A percentile compares a stretch with the other conserved stretches of the same genome.
Evolutionary conservation across 1,140 invertebrate genomes (phyloP).

Genomic region (Drosophila bifasciata): DNA sequence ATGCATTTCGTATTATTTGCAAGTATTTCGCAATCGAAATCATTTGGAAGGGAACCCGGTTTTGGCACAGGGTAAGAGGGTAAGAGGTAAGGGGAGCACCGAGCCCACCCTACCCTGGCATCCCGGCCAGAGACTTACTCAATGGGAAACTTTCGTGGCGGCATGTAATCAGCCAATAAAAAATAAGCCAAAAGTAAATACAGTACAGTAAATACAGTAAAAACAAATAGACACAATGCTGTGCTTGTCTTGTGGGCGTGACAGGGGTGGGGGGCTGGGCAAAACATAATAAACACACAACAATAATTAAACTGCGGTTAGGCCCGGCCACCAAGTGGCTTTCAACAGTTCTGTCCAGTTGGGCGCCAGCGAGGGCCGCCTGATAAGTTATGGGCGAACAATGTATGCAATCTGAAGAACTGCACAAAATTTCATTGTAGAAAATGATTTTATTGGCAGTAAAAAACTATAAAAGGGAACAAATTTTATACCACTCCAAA

Average conservation of each 20-base stretch:
- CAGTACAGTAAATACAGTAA: slow-evolving; percentile 30
- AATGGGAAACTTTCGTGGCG: slow-evolving; percentile 6
- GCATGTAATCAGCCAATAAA: slow-evolving; percentile 14
- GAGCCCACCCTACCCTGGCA: not conserved
- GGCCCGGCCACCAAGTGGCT: slow-evolving; percentile 21
- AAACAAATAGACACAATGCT: slow-evolving; percentile 11
- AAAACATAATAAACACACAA: slow-evolving; percentile 53
- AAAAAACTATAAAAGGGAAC: too few relatives aligned
- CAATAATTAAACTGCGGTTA: slow-evolving; percentile 48
- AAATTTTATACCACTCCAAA: too few relatives aligned
- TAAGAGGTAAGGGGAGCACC: slow-evolving; percentile 13
- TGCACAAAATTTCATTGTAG: too few relatives aligned
- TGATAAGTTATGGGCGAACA: not conserved
- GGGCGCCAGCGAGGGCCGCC: slow-evolving; percentile 13
- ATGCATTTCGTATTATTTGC: slow-evolving; percentile 6
- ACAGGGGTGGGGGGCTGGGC: slow-evolving; percentile 14
- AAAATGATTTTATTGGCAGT: too few relatives aligned
- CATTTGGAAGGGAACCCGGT: slow-evolving; percentile 41
- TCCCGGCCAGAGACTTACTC: slow-evolving; percentile 2
- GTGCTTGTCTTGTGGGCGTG: slow-evolving; percentile 26
- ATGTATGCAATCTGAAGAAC: not conserved
- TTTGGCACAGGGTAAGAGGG: slow-evolving; percentile 18
- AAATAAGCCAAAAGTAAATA: slow-evolving; percentile 24
- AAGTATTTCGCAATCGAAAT: slow-evolving; percentile 41
- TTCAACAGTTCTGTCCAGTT: slow-evolving; percentile 35